phyloP scores from a whole-genome alignment of 1,140 invertebrate genomes.

The Mercenaria mercenaria region DNA sequence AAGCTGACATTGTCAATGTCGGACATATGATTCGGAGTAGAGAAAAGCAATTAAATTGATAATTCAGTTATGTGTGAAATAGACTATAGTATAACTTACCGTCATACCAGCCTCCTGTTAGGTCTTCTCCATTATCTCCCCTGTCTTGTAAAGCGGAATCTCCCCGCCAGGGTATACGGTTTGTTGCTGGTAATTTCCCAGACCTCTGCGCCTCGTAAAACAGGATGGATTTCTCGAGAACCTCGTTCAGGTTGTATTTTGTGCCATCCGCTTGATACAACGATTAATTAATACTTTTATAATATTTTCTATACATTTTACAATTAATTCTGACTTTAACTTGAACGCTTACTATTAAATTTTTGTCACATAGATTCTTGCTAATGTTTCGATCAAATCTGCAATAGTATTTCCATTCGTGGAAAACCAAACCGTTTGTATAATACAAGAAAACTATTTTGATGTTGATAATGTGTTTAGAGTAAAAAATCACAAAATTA shows the following conservation, averaged over 20 bases:
- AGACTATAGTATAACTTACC: constrained; percentile 75
- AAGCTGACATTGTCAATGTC: no score
- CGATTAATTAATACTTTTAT: neutral
- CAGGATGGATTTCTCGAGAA: constrained; percentile 83
- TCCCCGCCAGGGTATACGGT: constrained; percentile 83
- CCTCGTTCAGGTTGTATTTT: constrained; percentile 79
- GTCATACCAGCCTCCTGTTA: constrained; percentile 86
- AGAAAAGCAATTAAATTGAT: no score
- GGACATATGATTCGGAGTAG: no score
- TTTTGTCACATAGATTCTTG: neutral
- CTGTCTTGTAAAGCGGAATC: constrained; percentile 84
- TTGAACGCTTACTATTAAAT: neutral
- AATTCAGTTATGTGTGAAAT: no score
- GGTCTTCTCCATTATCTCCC: constrained; percentile 81
- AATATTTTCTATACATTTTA: neutral
- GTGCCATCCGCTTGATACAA: neutral
- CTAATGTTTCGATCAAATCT: no score
- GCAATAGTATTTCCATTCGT: no score
- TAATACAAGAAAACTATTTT: no score
- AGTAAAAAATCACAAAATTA: no score
- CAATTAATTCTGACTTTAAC: neutral
- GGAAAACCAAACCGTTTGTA: no score
- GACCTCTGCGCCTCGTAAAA: constrained; percentile 86
- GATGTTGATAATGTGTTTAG: no score
- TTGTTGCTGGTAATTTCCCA: constrained; percentile 81